phyloP scores from a whole-genome alignment of 2,888 invertebrate genomes.

The Linnaemya vulpina region DNA sequence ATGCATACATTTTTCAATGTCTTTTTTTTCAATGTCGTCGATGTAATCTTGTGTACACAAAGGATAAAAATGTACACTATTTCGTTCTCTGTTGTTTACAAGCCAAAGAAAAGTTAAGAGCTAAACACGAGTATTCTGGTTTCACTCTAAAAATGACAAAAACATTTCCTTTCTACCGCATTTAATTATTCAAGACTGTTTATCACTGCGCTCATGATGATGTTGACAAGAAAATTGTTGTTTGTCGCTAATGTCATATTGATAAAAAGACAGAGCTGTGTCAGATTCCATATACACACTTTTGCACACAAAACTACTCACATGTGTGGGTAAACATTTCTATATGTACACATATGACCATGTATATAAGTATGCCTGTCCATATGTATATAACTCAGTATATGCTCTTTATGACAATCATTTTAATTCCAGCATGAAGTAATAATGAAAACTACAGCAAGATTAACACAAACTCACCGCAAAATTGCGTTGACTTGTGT shows the following conservation, averaged over 20 bases:
- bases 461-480: conserved; percentile 56
- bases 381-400: not conserved
- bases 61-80: no score
- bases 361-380: conserved; percentile 4
- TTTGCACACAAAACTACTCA: not conserved
- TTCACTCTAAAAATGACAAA: no score
- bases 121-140: no score
- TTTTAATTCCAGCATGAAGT: conserved; percentile 40
- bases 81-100: no score
- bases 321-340: not conserved
- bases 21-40: no score
- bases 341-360: not conserved
- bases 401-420: not conserved
- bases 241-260: conserved; percentile 63
- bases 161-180: not conserved
- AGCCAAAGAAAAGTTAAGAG: no score
- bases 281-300: conserved; percentile 22
- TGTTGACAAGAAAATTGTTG: conserved; percentile 48
- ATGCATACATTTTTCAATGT: no score
- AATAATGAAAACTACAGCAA: conserved; percentile 53
- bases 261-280: conserved; percentile 44
- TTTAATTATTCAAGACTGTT: not conserved
- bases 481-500: conserved; percentile 40
- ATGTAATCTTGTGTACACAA: no score
- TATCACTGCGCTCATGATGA: conserved; percentile 23